Evolutionary conservation across 2,888 invertebrate species (phyloP), one percentile per base, ranked within the genome.

Genomic region (Acrocyrtus sp.): DNA sequence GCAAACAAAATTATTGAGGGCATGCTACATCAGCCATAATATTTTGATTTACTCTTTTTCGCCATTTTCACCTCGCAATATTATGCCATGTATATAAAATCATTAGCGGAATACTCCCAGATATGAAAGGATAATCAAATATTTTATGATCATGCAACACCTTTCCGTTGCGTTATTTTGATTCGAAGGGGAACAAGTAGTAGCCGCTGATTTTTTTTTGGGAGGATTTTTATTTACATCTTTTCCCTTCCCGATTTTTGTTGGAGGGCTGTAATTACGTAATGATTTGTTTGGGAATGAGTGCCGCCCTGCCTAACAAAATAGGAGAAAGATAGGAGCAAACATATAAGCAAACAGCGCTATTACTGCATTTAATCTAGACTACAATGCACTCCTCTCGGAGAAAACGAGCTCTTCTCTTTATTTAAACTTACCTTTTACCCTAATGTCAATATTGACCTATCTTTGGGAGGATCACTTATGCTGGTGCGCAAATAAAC

Each of bases 401-500:
- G 10, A 10, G 12, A 26, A 41, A 34, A 56, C 26, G 15, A 17
- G 41, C 19, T 53, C 57, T 15, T 41, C n/a, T 8, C 22, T 57
- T 43, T 34, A n/a, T 34, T 19, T 41, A 27, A 12, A 27, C 29
- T 21, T 21, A 51, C 22, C n/a, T 34, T 19, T 41, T 26, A 62
- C 61, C 56, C 47, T 47, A 51, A 53, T 69, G 69, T 69, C 61
- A 69, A 69, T 69, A 69, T 69, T 69, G 69, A 69, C 69, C 69
- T 56, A 69, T 61, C 62, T 41, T 62, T 21, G 19, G 43, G 26
- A 63, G 41, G 61, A 69, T 69, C 61, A 62, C 62, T 69, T 69
- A 69, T 62, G 54, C 53, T 47, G 27, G 58, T 60, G 62, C 45
- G 62, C 69, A 69, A 60, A 60, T 68, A 68, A 68, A 29, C 68